Base-by-base conservation (phyloP, 2,113 vertebrate species). In the Myotis brandtii region DNA sequence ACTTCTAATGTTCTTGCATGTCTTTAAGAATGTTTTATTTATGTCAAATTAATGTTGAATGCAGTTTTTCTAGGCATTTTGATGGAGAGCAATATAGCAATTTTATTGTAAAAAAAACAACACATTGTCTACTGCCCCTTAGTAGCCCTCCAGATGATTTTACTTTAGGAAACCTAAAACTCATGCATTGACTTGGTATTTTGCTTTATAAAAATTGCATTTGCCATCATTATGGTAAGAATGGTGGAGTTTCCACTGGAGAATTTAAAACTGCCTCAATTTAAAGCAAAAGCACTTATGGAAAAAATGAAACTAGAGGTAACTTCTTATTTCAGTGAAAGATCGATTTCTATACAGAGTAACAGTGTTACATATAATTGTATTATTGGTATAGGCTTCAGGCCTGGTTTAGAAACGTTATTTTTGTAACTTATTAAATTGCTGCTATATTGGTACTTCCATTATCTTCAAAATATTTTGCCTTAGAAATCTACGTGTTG, bases 371-470 rank as follows among this genome's bases (percentile, higher is more conserved):
- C 79, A 89, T 96, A 62, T 85, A 43, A 84, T 73, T 79, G 2
- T 79, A 54, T 87, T 23, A n/a, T 86, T 88, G 13, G 30, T 93
- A 70, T 34, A 76, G 18, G 43, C 27, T 93, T 94, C 54, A 69
- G 32, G 52, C 85, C 79, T 95, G 43, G 13, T 86, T 70, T 96
- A 86, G 34, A 97, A 97, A 89, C 25, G 25, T 86, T 93, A 73
- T 92, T 95, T 94, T n/a, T 94, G 1, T 89, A 76, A 91, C 6
- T 79, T 95, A 52, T 30, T 85, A 5, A 93, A 96, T 95, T 97
- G 62, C 76, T 94, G 67, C 82, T 95, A 23, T 94, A 96, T 90
- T 96, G 73, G 67, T 97, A 96, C 97, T 97, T 97, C 20, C 86
- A 96, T 97, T 95, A 95, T 95, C 56, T 48, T 93, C 34, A 89